phyloP scores from a whole-genome alignment of 2,113 vertebrate species.

The Pandion haliaetus region DNA sequence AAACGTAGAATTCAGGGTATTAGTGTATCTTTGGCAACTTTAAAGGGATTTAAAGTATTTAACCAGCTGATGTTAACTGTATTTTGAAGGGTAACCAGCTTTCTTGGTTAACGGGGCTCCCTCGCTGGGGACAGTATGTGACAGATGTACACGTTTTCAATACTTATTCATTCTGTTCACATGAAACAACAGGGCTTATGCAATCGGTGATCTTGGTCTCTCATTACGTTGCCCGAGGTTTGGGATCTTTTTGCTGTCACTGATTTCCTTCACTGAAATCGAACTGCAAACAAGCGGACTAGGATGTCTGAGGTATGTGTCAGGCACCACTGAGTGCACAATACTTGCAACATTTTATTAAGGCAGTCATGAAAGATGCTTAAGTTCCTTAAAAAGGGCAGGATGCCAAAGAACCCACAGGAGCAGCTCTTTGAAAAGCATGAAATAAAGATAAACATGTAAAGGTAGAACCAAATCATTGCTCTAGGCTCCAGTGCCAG shows the following conservation, averaged over 20 bases:
- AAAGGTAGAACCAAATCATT: background rate
- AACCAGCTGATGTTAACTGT: background rate
- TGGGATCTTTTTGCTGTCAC: background rate
- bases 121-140: background rate
- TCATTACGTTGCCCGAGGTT: fast-evolving
- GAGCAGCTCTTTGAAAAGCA: background rate
- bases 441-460: background rate
- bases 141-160: background rate
- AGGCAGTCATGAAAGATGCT: background rate
- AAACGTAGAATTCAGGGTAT: background rate
- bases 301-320: background rate
- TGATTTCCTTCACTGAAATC: background rate
- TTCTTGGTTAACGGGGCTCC: background rate
- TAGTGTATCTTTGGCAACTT: background rate
- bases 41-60: background rate
- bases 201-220: background rate
- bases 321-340: background rate
- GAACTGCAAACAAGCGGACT: background rate
- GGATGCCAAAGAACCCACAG: background rate
- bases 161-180: background rate
- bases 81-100: background rate
- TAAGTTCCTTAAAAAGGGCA: background rate
- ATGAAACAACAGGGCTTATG: background rate
- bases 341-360: background rate
- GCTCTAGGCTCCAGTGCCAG: background rate